Base-by-base conservation (phyloP, 1,140 invertebrate genomes). In the Zophobas atratus region DNA sequence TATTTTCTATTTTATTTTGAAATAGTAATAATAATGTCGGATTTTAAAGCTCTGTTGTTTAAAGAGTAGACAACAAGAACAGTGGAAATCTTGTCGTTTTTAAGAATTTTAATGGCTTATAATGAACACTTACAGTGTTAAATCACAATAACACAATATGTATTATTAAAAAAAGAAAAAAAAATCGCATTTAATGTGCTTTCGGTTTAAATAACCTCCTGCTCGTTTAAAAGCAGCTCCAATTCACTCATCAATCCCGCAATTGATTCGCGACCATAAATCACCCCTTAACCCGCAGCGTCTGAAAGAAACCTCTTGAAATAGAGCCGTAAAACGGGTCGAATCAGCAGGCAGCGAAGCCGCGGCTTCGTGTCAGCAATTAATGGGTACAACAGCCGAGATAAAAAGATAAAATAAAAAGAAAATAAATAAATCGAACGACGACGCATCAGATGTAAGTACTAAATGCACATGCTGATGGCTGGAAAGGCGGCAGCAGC, bases 321-420 rank as follows among this genome's bases (percentile, higher is more conserved):
- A n/a, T 51, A 2, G n/a, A 51, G 2, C 49, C 49, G 20, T 63
- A 39, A 67, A 67, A 35, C 55, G 33, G 5, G n/a, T 39, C 33
- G 60, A 67, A 67, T 67, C 60, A 67, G 60, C 60, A 32, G 33
- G 33, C 55, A 20, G 20, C 20, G 20, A 20, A 20, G 20, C 35
- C 2, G 3, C 32, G 32, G 20, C 33, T 57, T 2, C 3, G 3
- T 20, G 49, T 5, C 55, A 3, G 55, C 33, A 57, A 57, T 57
- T 57, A 57, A 35, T 57, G 6, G 55, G 2, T 2, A 20, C 20
- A 20, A 20, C 20, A 20, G 20, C 39, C 6, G 39, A 67, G 60
- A 60, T 60, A 60, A 60, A 60, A 60, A 67, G 60, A n/a, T 41
- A 39, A 2, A 67, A 67, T 67, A 67, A 67, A 67, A 20, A 20